Percentiles rank a stretch among this genome's conserved stretches.
These are phyloP conservation scores for Leuciscus idus DNA, from an alignment of 2,113 vertebrate genomes.

Conservation along the genomic window DNA sequence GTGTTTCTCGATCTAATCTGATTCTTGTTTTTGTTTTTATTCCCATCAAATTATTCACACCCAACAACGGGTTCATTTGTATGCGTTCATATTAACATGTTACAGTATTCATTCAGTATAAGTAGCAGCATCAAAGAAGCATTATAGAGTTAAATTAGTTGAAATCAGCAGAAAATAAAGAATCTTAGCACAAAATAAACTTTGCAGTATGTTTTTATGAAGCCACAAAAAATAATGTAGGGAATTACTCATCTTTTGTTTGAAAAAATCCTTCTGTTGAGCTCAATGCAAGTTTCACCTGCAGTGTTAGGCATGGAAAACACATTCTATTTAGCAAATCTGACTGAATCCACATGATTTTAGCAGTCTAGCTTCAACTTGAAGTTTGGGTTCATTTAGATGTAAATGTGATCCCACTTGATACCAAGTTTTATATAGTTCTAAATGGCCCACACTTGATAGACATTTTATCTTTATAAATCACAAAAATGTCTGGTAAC, in stretches of 20 bases:
- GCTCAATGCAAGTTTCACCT: not conserved
- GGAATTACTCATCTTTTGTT: not conserved
- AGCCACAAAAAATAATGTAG: not conserved
- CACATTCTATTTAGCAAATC: not conserved
- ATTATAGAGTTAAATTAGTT: not conserved
- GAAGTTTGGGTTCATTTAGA: not conserved
- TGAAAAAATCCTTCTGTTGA: not conserved
- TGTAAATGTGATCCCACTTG: no score
- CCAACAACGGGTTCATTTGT: not conserved
- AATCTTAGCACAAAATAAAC: no score
- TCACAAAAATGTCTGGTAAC: no score
- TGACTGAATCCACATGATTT: not conserved
- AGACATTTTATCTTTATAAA: no score
- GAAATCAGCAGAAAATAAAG: not conserved
- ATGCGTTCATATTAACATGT: not conserved
- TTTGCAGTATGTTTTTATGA: not conserved
- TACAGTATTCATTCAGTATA: not conserved
- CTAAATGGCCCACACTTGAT: no score
- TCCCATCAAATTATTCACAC: not conserved
- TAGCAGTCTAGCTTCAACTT: not conserved
- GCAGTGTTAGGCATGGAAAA: not conserved
- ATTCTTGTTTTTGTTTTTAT: not conserved
- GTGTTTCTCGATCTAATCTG: slow-evolving; percentile 21
- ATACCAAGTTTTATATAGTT: no score
- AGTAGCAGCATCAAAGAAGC: not conserved